A percentile compares a stretch with the other conserved stretches of the same genome.
phyloP scores from a whole-genome alignment of 2,113 vertebrate species.

The Spermophilus dauricus region DNA sequence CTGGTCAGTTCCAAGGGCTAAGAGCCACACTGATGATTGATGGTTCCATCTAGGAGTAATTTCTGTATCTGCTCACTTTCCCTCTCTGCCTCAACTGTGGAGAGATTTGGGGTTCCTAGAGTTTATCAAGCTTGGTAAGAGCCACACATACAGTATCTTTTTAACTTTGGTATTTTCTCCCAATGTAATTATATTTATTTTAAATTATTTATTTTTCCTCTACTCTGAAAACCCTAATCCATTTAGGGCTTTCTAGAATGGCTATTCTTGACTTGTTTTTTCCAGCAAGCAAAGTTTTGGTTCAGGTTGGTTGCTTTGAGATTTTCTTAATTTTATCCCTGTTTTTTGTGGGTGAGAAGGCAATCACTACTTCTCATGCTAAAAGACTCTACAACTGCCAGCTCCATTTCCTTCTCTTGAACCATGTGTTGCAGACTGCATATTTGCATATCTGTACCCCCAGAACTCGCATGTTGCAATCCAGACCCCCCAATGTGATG shows the following conservation, averaged over 20 bases:
- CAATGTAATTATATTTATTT: too few relatives aligned
- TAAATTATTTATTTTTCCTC: too few relatives aligned
- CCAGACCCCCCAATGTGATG: not conserved
- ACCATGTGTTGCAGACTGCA: not conserved
- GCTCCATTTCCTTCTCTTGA: not conserved
- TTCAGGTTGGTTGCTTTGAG: not conserved
- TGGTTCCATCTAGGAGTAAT: rapidly evolving
- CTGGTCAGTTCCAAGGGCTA: not conserved
- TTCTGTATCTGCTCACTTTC: not conserved
- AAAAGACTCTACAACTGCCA: not conserved
- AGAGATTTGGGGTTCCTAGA: not conserved
- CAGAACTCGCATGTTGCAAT: not conserved
- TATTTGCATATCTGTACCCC: not conserved
- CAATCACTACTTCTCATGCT: not conserved
- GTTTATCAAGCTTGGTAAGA: not conserved
- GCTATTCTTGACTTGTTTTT: not conserved
- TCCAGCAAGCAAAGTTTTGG: not conserved
- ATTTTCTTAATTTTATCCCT: not conserved
- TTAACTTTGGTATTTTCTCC: not conserved
- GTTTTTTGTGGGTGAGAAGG: not conserved
- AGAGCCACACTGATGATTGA: not conserved
- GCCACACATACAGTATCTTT: rapidly evolving
- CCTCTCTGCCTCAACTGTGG: too few relatives aligned
- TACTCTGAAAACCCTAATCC: not conserved
- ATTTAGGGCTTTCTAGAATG: not conserved